Base-by-base conservation (phyloP, 2,888 invertebrate genomes). In the Cynaeus angustus region DNA sequence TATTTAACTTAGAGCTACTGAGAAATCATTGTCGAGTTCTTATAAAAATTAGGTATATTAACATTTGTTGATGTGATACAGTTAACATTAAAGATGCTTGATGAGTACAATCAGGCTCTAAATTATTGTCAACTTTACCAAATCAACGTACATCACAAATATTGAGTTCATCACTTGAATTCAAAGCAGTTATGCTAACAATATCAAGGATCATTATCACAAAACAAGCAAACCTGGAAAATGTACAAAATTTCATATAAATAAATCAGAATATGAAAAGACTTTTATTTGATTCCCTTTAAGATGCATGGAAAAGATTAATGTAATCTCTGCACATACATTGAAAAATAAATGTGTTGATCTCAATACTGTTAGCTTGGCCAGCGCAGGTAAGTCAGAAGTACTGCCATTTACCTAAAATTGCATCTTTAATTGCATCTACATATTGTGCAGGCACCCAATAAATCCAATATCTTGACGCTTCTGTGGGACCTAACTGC, bases 391-490 rank as follows among this genome's bases (percentile, higher is more conserved):
- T 14, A 53, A 77, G 83, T 91, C 90, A 91, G 84, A 91, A 91
- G 84, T 90, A 90, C 83, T 91, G 93, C 94, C 94, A 95, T 79
- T 94, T 94, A 66, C 95, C 95, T 55, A 96, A 89, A 70, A 96
- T 91, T 68, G 95, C 93, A 82, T 95, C 95, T 86, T 96, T 96
- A 81, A 97, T 95, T 76, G 96, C 94, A 81, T 94, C 93, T 61
- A 95, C 90, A 83, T 94, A 97, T 82, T 94, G 94, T 53, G 95
- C 94, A 7, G 96, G 97, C 48, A 97, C 95, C 96, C 96, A 97
- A 86, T 97, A 97, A 71, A 97, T 91, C 95, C 95, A 97, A 85
- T 95, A 95, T 75, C 95, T 87, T 28, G 96, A 96, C 3, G 95
- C 95, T 85, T 96, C 96, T 55, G 96, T 96, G 6, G 96, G 92